These are phyloP conservation scores for Caenorhabditis remanei DNA, from an alignment of 1,140 invertebrate species.

Conservation along the genomic window DNA sequence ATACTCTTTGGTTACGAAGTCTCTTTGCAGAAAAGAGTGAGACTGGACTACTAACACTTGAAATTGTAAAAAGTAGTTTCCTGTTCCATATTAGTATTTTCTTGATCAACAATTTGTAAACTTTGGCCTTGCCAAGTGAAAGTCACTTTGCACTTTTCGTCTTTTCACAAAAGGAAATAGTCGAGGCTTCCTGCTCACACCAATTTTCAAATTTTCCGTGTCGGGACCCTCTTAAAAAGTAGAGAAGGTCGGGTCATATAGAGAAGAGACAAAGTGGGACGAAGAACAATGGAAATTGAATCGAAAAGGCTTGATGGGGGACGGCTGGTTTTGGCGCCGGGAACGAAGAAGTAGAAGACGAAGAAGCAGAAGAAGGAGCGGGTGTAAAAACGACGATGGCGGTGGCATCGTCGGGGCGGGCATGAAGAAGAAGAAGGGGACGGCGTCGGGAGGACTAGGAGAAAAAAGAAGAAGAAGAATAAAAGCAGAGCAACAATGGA, in stretches of 20 bases:
- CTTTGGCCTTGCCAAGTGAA: constrained; percentile 12
- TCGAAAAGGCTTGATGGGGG: neutral
- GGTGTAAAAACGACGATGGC: constrained; percentile 52
- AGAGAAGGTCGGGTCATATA: neutral
- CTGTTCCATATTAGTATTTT: constrained; percentile 11
- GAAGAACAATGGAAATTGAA: constrained; percentile 26
- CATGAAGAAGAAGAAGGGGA: constrained; percentile 13
- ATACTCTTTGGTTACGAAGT: too few relatives aligned
- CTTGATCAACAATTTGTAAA: neutral
- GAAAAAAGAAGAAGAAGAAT: constrained; percentile 43
- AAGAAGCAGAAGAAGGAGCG: constrained; percentile 34
- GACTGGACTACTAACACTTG: too few relatives aligned
- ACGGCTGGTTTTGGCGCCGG: neutral
- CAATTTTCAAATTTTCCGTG: neutral
- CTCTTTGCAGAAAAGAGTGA: too few relatives aligned
- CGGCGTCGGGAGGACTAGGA: neutral
- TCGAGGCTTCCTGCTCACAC: neutral
- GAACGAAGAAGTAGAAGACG: constrained; percentile 1
- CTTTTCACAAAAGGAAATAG: constrained; percentile 47
- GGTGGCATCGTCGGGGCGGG: neutral
- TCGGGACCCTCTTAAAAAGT: neutral
- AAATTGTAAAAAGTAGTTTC: too few relatives aligned
- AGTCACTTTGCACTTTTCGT: constrained; percentile 37
- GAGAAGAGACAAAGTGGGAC: neutral
- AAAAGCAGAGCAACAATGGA: constrained; percentile 56